Evolutionary conservation across 2,888 invertebrate species (phyloP).

Genomic region (Pristionchus mayeri): DNA sequence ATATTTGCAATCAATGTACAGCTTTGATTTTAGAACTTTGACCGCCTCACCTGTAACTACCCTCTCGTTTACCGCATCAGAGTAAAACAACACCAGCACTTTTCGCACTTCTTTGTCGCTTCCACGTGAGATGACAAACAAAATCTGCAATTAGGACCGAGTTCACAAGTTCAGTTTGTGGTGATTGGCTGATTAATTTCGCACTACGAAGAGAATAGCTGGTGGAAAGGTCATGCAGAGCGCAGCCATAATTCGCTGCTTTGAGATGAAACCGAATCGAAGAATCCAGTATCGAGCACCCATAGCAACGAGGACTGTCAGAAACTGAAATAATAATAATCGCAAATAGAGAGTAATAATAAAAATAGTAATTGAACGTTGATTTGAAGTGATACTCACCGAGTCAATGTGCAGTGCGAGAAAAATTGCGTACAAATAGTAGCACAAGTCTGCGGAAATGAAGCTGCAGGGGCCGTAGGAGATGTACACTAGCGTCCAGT

Average conservation of each 20-base stretch:
- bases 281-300: constrained; percentile 29
- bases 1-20: too few species aligned
- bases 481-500: constrained; percentile 3
- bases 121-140: neutral
- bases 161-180: neutral
- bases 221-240: neutral
- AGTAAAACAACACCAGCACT: neutral
- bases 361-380: too few species aligned
- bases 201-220: constrained; percentile 10
- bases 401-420: neutral
- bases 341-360: too few species aligned
- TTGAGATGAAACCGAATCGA: constrained; percentile 18
- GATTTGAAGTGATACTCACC: neutral
- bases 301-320: neutral
- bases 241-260: neutral
- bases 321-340: too few species aligned
- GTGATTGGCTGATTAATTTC: neutral
- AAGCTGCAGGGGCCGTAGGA: constrained; percentile 16
- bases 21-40: too few species aligned
- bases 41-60: neutral
- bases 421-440: neutral
- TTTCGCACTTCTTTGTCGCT: neutral
- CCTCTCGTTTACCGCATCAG: neutral
- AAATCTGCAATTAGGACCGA: neutral
- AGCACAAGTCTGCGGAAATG: neutral